Percentiles rank a stretch among this genome's conserved stretches.
Conservation (phyloP, 2,888 invertebrate species). For the Podabrus alpinus region DNA sequence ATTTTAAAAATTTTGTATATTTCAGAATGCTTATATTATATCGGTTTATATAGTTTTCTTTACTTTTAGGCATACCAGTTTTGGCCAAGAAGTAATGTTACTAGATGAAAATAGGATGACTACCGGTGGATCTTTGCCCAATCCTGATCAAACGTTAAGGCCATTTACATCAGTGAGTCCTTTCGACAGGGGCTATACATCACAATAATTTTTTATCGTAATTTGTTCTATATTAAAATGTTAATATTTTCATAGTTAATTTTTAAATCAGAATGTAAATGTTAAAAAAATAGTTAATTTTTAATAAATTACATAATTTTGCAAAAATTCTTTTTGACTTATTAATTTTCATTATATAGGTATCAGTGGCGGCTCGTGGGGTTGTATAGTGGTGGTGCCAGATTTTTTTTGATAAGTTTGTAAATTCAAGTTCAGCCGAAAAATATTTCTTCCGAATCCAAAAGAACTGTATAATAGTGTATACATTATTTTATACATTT, state of each 20-base stretch:
- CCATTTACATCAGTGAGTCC: constrained; percentile 52
- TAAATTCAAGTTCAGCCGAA: too few relatives aligned
- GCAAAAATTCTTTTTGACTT: not conserved
- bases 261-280: not conserved
- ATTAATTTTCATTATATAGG: too few relatives aligned
- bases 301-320: not conserved
- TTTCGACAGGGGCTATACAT: constrained; percentile 39
- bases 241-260: not conserved
- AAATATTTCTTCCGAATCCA: too few relatives aligned
- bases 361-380: too few relatives aligned
- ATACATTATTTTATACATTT: too few relatives aligned
- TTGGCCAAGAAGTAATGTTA: constrained; percentile 42
- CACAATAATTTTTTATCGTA: constrained; percentile 18
- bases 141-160: constrained; percentile 49
- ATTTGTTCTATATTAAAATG: not conserved
- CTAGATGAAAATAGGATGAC: constrained; percentile 41
- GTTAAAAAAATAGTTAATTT: constrained; percentile 3
- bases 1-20: too few relatives aligned
- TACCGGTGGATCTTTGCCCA: constrained; percentile 45
- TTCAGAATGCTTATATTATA: constrained; percentile 5
- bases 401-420: too few relatives aligned
- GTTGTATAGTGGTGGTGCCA: too few relatives aligned
- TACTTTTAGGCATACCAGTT: constrained; percentile 42
- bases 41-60: constrained; percentile 16
- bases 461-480: too few relatives aligned